phyloP scores from a whole-genome alignment of 1,140 invertebrate genomes.

The Mercenaria mercenaria region DNA sequence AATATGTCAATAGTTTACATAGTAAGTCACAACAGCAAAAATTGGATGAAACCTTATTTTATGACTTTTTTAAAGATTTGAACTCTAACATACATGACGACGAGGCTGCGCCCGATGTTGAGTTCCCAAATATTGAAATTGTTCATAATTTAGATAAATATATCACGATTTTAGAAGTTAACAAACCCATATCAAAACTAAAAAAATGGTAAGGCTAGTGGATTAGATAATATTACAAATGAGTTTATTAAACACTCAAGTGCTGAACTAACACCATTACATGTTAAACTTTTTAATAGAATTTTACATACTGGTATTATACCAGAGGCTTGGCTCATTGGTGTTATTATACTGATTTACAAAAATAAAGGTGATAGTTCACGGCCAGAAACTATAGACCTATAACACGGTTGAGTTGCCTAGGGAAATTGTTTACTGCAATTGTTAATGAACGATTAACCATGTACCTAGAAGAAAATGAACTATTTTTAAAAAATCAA shows the following conservation, averaged over 20 bases:
- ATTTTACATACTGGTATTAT: background rate
- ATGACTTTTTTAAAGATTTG: no score
- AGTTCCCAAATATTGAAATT: no score
- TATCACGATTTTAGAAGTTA: no score
- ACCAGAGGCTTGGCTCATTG: background rate
- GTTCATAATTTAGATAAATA: no score
- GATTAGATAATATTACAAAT: no score
- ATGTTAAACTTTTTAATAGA: background rate
- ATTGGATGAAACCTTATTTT: no score
- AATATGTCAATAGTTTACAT: no score
- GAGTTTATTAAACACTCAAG: background rate
- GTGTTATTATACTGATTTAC: background rate
- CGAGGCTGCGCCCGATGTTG: no score
- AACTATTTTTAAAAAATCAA: background rate
- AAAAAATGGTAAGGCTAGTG: background rate
- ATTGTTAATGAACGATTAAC: background rate
- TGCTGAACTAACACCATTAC: background rate
- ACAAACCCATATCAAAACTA: no score
- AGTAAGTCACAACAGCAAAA: no score
- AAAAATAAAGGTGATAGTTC: background rate
- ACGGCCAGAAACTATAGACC: background rate
- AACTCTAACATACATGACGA: no score
- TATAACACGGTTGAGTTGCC: background rate
- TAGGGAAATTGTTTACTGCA: background rate
- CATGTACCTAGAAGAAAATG: no score